These are phyloP conservation scores for Nothoprocta perdicaria DNA, from an alignment of 2,113 vertebrate genomes.

Conservation along the genomic window DNA sequence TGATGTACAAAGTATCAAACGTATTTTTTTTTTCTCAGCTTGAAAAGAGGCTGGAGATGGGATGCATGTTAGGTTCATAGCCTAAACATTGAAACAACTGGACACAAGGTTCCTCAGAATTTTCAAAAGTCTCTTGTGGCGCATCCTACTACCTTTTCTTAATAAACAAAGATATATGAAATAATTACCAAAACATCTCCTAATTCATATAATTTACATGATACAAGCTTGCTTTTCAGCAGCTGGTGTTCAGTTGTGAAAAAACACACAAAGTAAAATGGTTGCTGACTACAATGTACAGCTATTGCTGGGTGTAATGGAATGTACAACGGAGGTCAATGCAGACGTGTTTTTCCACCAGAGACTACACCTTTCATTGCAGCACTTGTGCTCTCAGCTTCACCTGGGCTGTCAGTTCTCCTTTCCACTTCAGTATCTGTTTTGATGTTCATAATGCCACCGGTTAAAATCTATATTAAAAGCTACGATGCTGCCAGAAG, in stretches of 20 bases:
- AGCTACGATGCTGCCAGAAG: conserved; percentile 97
- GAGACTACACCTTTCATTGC: conserved; percentile 75
- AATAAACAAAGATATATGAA: conserved; percentile 82
- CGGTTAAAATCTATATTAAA: conserved; percentile 99
- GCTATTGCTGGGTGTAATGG: conserved; percentile 84
- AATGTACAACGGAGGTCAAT: conserved; percentile 81
- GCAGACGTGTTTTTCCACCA: conserved; percentile 77
- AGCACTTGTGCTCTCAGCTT: conserved; percentile 82
- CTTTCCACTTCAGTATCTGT: conserved; percentile 86
- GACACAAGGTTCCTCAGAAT: conserved; percentile 78
- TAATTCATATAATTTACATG: conserved; percentile 84
- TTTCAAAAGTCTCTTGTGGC: conserved; percentile 83
- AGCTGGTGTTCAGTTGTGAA: conserved; percentile 85
- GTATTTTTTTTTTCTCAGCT: conserved; percentile 84
- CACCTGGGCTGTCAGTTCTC: conserved; percentile 72
- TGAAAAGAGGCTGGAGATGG: conserved; percentile 88
- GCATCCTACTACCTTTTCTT: conserved; percentile 79
- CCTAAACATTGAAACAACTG: conserved; percentile 76
- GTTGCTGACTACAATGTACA: conserved; percentile 83
- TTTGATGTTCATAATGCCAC: conserved; percentile 98
- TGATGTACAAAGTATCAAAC: conserved; percentile 95
- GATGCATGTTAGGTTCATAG: conserved; percentile 82
- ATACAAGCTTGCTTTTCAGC: conserved; percentile 80
- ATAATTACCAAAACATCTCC: conserved; percentile 84
- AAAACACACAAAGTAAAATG: conserved; percentile 83